Evolutionary conservation across 2,888 invertebrate genomes (phyloP).

Genomic region (Emmelina monodactyla): DNA sequence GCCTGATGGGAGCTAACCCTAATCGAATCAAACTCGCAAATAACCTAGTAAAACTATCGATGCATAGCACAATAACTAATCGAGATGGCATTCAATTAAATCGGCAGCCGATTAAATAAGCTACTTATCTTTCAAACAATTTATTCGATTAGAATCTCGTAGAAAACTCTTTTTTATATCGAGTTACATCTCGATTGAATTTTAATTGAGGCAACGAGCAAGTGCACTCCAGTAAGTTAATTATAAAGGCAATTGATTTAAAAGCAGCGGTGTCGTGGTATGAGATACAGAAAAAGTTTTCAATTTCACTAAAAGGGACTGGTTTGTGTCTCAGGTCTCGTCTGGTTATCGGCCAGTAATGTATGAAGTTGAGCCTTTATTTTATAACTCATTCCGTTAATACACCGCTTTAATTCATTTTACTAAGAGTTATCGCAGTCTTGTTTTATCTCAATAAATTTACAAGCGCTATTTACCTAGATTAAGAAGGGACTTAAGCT

Average conservation of each 20-base stretch:
- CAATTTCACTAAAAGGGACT: slow-evolving; percentile 69
- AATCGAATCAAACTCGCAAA: too few species aligned
- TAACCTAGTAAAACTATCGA: too few species aligned
- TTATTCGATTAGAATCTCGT: neutral
- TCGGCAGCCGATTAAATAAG: too few species aligned
- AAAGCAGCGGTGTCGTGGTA: slow-evolving; percentile 60
- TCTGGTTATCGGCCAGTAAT: slow-evolving; percentile 67
- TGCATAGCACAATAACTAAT: too few species aligned
- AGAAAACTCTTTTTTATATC: slow-evolving; percentile 9
- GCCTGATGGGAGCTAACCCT: too few species aligned
- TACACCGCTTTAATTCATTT: slow-evolving; percentile 52
- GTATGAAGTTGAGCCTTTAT: slow-evolving; percentile 63
- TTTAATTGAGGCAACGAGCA: slow-evolving; percentile 56
- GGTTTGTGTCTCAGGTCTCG: slow-evolving; percentile 67
- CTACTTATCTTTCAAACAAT: too few species aligned
- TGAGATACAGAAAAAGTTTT: slow-evolving; percentile 67
- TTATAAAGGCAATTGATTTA: slow-evolving; percentile 66
- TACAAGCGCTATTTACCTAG: too few species aligned
- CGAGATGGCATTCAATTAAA: too few species aligned
- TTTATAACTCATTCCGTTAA: slow-evolving; percentile 64
- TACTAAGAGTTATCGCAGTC: too few species aligned
- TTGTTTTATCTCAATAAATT: too few species aligned
- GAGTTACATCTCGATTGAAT: slow-evolving; percentile 57
- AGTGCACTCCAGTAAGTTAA: slow-evolving; percentile 62
- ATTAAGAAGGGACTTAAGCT: too few species aligned